Evolutionary conservation across 2,888 invertebrate species (phyloP), one percentile per base, ranked within the genome.

Genomic region (Stratiomys singularior): DNA sequence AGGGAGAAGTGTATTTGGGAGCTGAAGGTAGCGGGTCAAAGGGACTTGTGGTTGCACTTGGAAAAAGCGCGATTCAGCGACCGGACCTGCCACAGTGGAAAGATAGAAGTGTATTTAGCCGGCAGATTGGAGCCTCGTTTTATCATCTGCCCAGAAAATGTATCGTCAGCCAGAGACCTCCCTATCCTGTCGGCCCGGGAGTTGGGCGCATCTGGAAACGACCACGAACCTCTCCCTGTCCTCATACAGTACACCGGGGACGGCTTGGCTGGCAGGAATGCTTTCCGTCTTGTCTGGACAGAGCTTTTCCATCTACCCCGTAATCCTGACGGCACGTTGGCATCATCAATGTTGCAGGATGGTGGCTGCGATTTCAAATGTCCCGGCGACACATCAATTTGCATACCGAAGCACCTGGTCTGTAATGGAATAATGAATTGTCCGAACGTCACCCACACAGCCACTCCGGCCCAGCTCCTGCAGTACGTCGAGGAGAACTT

Each of bases 361-460:
- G 90, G 90, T 76, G 92, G 91, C 27, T 96, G 96, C 85, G 96
- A 94, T 82, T 97, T 96, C 83, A 91, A 93, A 78, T 97, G 96
- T 86, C 96, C 96, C 0, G 96, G 95, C 1, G 93, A 94, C 81
- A 91, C 93, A 78, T 93, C 93, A 7, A 89, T 94, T 23, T 96
- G 96, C 85, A 95, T 96, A 84, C 95, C 96, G 4, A 91, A 92
- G 23, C 90, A 94, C 82, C 88, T 96, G 27, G 91, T 96, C 1
- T 96, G 96, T 86, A 96, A 96, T 84, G 96, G 96, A 3, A 91
- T 96, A 1, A 90, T 94, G 18, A 96, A 96, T 85, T 96, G 96
- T 85, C 96, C 96, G 0, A 93, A 93, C 84, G 87, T 91, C 18
- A 91, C 93, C 88, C 84, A 86, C 81, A 76, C 83, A 74, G 84